Percentiles rank a stretch among this genome's conserved stretches.
Conservation (phyloP, 2,888 invertebrate genomes). For the Synanthedon formicaeformis region DNA sequence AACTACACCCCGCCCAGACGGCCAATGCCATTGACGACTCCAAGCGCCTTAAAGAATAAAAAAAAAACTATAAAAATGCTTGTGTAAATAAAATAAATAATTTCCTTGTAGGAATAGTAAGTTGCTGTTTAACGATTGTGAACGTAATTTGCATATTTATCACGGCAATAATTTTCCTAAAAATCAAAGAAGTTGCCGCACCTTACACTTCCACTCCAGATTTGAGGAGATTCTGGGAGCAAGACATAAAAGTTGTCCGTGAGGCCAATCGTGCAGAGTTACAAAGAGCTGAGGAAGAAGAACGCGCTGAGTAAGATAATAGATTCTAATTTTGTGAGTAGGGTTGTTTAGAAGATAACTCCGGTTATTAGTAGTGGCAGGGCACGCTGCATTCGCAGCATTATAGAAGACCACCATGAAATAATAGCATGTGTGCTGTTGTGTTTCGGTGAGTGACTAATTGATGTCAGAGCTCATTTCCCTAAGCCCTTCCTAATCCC, state of each 20-base stretch:
- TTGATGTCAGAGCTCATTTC: no score
- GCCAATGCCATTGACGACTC: no score
- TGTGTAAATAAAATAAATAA: no score
- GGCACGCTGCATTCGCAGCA: no score
- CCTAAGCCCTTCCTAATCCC: no score
- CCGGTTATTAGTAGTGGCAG: background rate
- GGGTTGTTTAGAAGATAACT: background rate
- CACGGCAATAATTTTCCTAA: constrained; percentile 82
- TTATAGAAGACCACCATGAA: no score
- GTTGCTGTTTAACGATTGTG: constrained; percentile 81
- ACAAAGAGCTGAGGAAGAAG: constrained; percentile 70
- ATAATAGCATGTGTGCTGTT: no score
- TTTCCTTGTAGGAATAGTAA: constrained; percentile 72
- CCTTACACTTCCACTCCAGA: constrained; percentile 82
- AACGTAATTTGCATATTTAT: constrained; percentile 88
- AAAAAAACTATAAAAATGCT: no score
- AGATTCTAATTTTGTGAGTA: background rate
- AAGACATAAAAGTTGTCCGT: constrained; percentile 80
- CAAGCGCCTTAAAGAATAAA: no score
- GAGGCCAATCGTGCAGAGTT: constrained; percentile 73
- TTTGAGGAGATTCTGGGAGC: constrained; percentile 82
- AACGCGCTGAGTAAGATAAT: constrained; percentile 47
- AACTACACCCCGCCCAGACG: no score
- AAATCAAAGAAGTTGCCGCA: constrained; percentile 87
- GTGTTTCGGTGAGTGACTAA: no score